Conservation (phyloP, 1,140 invertebrate genomes). For the Tribolium madens region DNA sequence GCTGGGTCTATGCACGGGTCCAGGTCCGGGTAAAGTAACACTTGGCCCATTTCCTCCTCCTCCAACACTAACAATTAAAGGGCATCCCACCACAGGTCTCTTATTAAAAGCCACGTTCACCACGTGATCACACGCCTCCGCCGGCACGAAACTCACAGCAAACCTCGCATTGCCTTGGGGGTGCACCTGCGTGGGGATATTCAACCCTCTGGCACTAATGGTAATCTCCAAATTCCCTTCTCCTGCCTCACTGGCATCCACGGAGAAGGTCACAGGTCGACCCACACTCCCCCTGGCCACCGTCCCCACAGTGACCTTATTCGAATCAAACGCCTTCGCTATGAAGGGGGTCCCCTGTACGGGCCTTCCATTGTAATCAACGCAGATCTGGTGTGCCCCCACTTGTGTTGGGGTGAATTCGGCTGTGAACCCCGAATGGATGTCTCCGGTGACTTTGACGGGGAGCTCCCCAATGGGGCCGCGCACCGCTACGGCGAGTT, state of each 20-base stretch:
- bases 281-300: slow-evolving; percentile 85
- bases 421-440: slow-evolving; percentile 86
- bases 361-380: slow-evolving; percentile 89
- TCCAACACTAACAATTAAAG: slow-evolving; percentile 80
- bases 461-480: slow-evolving; percentile 84
- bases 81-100: slow-evolving; percentile 80
- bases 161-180: slow-evolving; percentile 91
- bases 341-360: slow-evolving; percentile 91
- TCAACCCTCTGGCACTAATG: slow-evolving; percentile 91
- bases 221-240: slow-evolving; percentile 98
- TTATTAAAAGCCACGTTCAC: slow-evolving; percentile 98
- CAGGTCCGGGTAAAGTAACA: slow-evolving; percentile 77
- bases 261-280: slow-evolving; percentile 90
- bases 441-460: slow-evolving; percentile 90
- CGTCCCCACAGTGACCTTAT: slow-evolving; percentile 81
- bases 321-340: slow-evolving; percentile 94
- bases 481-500: slow-evolving; percentile 88
- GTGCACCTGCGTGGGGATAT: slow-evolving; percentile 97
- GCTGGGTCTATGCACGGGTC: slow-evolving; percentile 74
- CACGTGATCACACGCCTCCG: slow-evolving; percentile 92
- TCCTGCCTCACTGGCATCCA: slow-evolving; percentile 95
- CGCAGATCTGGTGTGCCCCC: slow-evolving; percentile 84
- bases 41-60: slow-evolving; percentile 80
- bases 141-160: slow-evolving; percentile 95
- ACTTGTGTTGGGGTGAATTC: slow-evolving; percentile 93